A percentile compares a stretch with the other conserved stretches of the same genome.
phyloP scores from a whole-genome alignment of 35 echinoderm and acorn worm genomes.

The Ophioderma brevispina region DNA sequence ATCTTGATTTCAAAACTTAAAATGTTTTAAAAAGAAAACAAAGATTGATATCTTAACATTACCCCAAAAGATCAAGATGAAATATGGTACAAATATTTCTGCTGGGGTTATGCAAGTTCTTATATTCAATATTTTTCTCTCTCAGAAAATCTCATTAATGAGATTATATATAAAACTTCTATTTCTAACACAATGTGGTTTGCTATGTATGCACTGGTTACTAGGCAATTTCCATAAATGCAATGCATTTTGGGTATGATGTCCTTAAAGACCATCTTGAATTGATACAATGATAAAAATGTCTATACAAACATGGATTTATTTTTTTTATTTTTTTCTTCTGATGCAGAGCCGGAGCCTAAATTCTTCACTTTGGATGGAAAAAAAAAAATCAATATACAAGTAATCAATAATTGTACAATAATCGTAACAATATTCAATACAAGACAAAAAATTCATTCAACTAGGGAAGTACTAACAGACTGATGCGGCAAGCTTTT shows the following conservation, averaged over 20 bases:
- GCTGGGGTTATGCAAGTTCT: not conserved
- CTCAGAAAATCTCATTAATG: not conserved
- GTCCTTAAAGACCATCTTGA: not conserved
- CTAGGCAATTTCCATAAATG: not conserved
- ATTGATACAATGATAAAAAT: not conserved
- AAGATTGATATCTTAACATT: not conserved
- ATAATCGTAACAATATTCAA: conserved; percentile 6
- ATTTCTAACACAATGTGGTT: not conserved
- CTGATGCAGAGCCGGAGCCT: not conserved
- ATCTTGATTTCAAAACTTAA: not conserved
- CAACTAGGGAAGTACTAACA: not conserved
- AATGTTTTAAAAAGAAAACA: not conserved
- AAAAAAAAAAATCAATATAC: conserved; percentile 7
- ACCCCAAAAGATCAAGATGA: not conserved
- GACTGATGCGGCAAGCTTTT: not conserved
- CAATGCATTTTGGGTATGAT: not conserved
- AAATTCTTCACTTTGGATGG: not conserved
- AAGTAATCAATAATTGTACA: conserved; percentile 15
- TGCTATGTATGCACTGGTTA: not conserved
- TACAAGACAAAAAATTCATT: not conserved
- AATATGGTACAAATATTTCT: not conserved
- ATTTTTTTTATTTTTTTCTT: not conserved
- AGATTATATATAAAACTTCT: conserved; percentile 2
- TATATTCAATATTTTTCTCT: conserved; percentile 3
- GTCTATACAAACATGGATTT: not conserved